Base-by-base conservation (phyloP, 2,113 vertebrate species). In the Lota lota region DNA sequence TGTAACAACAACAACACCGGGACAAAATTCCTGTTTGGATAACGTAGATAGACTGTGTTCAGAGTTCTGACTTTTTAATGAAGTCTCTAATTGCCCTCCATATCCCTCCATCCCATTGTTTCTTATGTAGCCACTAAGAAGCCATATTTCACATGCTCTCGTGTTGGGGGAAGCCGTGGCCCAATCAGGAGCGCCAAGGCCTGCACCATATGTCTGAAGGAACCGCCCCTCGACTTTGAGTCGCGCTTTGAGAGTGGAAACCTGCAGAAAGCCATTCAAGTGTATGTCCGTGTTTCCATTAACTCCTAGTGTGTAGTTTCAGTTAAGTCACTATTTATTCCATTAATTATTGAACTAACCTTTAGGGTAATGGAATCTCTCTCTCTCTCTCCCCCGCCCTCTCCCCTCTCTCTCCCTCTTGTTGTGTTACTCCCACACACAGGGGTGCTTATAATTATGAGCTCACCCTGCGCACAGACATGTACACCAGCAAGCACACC, bases 171-270 rank as follows among this genome's bases (percentile, higher is more conserved):
- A 3, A 88, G 90, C 64, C 87, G 64, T 0, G 92, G 88, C 0
- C 66, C 85, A 5, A 72, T 89, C 64, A 94, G 88, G 61, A 83
- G 61, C 0, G 66, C 86, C 0, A 71, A 83, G 0, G 68, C 66
- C 17, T 58, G 51, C 2, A 58, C 91, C 22, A 61, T 67, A 22
- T 70, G 24, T 57, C 87, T 89, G 2, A 79, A 91, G 19, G 89
- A 94, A 59, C 67, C 86, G 0, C 89, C 82, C 0, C 87, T 99
- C 18, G 87, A 93, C 61, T 99, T 98, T 0, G 96, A 98, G 69
- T 98, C 97, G 0, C 92, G 94, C 64, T 99, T 98, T 51, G 95
- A 99, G 85, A 96, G 97, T 0, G 95, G 96, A 19, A 99, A 98
- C 81, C 94, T 98, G 61, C 95, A 94, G 74, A 94, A 93, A 76